A percentile compares a stretch with the other conserved stretches of the same genome.
phyloP scores from a whole-genome alignment of 64 coral and sea anemone genomes.

The Pocillopora verrucosa region DNA sequence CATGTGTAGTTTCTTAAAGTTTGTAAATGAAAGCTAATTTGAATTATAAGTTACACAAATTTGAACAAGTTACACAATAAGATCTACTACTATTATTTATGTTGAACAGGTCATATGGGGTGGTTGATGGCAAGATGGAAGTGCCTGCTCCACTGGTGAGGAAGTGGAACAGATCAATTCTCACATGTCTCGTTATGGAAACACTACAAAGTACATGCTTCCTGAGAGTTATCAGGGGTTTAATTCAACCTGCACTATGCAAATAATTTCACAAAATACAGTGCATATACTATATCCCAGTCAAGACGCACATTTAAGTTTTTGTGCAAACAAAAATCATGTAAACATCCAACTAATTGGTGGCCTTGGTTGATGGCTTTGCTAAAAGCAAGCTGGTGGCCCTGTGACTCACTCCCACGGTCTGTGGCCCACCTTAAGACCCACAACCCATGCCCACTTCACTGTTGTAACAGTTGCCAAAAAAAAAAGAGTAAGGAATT shows the following conservation, averaged over 20 bases:
- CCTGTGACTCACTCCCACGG: not conserved
- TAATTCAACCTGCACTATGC: not conserved
- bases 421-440: not conserved
- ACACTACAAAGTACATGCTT: slow-evolving; percentile 83
- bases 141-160: slow-evolving; percentile 66
- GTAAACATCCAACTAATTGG: not conserved
- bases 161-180: slow-evolving; percentile 82
- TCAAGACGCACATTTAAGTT: not conserved
- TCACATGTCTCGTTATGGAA: slow-evolving; percentile 55
- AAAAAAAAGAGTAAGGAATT: not conserved
- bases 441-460: not conserved
- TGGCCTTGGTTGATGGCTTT: not conserved
- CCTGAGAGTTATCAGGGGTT: slow-evolving; percentile 15
- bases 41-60: not conserved
- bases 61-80: not conserved
- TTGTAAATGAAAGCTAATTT: not conserved
- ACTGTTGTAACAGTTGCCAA: not conserved
- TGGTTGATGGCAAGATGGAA: slow-evolving; percentile 69
- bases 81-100: slow-evolving; percentile 28
- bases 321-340: not conserved
- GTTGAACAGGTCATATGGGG: slow-evolving; percentile 70
- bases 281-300: not conserved
- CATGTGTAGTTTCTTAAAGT: not conserved
- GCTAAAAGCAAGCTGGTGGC: not conserved
- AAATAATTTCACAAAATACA: slow-evolving; percentile 1